phyloP scores from a whole-genome alignment of 2,888 invertebrate species.

The Diaperis boleti region DNA sequence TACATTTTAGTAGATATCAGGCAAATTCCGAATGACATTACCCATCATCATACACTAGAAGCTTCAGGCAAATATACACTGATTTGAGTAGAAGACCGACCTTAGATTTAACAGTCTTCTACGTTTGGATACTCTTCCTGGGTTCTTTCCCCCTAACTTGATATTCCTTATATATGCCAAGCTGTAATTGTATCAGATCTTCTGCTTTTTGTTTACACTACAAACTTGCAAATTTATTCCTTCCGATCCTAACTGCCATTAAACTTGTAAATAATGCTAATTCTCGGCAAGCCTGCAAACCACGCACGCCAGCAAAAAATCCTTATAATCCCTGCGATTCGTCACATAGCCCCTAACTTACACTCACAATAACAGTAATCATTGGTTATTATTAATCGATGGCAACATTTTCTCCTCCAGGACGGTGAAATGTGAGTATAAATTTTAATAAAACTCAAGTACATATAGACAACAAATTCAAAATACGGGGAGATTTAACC shows the following conservation, averaged over 20 bases:
- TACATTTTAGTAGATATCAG: constrained; percentile 23
- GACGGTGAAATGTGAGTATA: no score
- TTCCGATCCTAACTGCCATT: constrained; percentile 31
- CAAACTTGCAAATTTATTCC: constrained; percentile 41
- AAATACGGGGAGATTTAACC: not conserved
- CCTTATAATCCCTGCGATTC: constrained; percentile 22
- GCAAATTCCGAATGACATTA: constrained; percentile 22
- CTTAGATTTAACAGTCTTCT: constrained; percentile 24
- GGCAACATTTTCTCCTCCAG: constrained; percentile 1
- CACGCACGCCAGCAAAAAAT: constrained; percentile 30
- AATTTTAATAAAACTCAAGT: no score
- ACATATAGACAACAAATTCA: no score
- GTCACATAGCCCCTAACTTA: constrained; percentile 28
- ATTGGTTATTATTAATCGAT: constrained; percentile 28
- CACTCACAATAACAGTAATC: constrained; percentile 25
- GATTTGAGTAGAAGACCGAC: constrained; percentile 34
- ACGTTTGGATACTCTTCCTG: not conserved
- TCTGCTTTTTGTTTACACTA: constrained; percentile 31
- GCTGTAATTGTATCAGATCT: constrained; percentile 38
- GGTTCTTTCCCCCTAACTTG: constrained; percentile 15
- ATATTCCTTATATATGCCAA: constrained; percentile 32
- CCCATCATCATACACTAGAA: constrained; percentile 18
- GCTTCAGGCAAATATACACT: constrained; percentile 23
- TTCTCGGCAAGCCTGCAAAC: constrained; percentile 28
- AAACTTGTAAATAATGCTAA: constrained; percentile 40